Evolutionary conservation across 2,797 vertebrate species (phyloP), one percentile per base, ranked within the genome.

Genomic region (Clarias laeviceps): DNA sequence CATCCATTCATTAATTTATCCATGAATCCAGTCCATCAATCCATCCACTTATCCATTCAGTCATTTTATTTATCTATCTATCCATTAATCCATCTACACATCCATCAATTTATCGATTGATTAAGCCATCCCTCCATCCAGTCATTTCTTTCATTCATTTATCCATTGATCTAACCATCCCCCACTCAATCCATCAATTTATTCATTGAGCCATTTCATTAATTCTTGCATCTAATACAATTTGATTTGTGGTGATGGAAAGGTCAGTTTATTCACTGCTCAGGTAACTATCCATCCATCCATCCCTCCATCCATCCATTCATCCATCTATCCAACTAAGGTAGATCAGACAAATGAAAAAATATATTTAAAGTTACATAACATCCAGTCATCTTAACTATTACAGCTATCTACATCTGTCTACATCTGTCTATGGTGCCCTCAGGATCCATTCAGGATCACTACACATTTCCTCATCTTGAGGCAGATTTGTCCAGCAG

Each of bases 381-480:
- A 17, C 34, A 62, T 40, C 12, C 32, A 61, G 1, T 79, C 32
- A 62, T 14, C 11, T 37, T 62, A 24, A 22, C 20, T 62, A 62
- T 24, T 24, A 62, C 22, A 62, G 18, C 34, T 77, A 34, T 12
- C 18, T 34, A 22, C 56, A 59, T 14, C 54, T 59, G 15, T 64
- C 32, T 69, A 15, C 20, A 22, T 20, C 29, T 37, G 37, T 69
- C 66, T 69, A 20, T 22, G 37, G 29, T 59, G 20, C 20, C 32
- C 22, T 15, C 22, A 61, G 76, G 57, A 61, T 24, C 57, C 9
- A 37, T 8, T 40, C 22, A 62, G 22, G 20, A 77, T 77, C 29
- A 77, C 9, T 24, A 7, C 27, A 12, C 80, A 37, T 87, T 89
- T 88, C 82, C 87, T 87, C 37, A n/a, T 81, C 8, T 80, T 77